Evolutionary conservation across 53 echinoderm and acorn worm species (phyloP).

Genomic region (Echinarachnius parma): DNA sequence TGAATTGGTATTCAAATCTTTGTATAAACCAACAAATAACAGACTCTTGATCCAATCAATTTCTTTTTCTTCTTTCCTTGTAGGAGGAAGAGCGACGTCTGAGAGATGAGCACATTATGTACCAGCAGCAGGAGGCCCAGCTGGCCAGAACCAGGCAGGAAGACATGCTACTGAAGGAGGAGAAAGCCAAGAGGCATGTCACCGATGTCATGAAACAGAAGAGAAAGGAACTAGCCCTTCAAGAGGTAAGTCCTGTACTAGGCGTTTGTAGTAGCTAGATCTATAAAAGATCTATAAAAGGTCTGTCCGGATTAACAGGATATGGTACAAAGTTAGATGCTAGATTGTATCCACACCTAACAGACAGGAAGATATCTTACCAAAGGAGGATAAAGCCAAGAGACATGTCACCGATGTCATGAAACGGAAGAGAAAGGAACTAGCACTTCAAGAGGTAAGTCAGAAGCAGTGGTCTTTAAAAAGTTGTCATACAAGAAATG

Average conservation of each 20-base stretch:
- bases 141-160: conserved; percentile 80
- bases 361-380: conserved; percentile 82
- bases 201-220: conserved; percentile 92
- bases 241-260: conserved; percentile 94
- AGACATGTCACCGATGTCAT: conserved; percentile 88
- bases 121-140: conserved; percentile 92
- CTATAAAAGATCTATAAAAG: no score
- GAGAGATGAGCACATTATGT: conserved; percentile 93
- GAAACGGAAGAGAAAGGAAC: conserved; percentile 91
- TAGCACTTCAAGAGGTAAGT: conserved; percentile 84
- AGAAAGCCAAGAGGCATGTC: conserved; percentile 85
- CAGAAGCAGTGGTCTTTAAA: no score
- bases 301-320: no score
- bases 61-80: not conserved
- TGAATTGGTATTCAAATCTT: no score
- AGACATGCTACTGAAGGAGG: conserved; percentile 78
- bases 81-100: conserved; percentile 94
- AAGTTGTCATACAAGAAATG: no score
- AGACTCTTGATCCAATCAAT: no score
- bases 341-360: no score
- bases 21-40: no score
- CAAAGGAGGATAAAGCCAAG: conserved; percentile 78
- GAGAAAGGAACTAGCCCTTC: conserved; percentile 80
- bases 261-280: no score
- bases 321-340: no score